Evolutionary conservation across 2,113 vertebrate species (phyloP).

Genomic region (Actinemys pallida): DNA sequence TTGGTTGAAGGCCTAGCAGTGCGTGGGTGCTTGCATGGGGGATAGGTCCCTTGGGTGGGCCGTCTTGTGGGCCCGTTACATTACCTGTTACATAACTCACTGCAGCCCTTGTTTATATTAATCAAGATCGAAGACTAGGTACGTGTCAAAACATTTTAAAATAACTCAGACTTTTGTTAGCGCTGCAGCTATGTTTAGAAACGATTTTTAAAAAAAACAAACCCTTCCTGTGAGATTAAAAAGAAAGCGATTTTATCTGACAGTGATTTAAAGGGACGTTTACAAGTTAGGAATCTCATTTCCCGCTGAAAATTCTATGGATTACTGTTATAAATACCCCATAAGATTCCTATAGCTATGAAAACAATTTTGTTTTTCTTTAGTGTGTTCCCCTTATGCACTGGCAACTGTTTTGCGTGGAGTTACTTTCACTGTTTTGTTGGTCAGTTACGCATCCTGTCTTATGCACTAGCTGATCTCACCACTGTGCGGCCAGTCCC

Average conservation of each 20-base stretch:
- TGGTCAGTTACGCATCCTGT: neutral
- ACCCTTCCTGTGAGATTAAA: neutral
- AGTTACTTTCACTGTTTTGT: neutral
- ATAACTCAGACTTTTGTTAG: constrained; percentile 53
- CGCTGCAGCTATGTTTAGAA: constrained; percentile 21
- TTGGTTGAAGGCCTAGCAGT: fast-evolving
- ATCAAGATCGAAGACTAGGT: neutral
- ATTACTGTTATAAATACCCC: neutral
- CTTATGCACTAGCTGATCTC: neutral
- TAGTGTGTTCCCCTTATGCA: neutral
- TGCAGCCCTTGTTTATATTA: neutral
- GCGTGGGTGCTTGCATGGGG: neutral
- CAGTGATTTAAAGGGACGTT: neutral
- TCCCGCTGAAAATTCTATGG: neutral
- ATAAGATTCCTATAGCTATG: fast-evolving
- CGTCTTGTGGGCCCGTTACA: fast-evolving
- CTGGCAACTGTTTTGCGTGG: neutral
- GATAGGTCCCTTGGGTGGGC: fast-evolving
- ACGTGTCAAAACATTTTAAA: constrained; percentile 15
- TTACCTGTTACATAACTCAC: neutral
- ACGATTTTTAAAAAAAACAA: neutral
- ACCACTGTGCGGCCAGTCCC: neutral
- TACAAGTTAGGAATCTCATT: neutral
- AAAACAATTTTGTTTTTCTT: neutral
- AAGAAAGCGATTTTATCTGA: neutral